Conservation (phyloP, 37 sponge, comb jelly and placozoan species). For the Chondrosia reniformis region DNA sequence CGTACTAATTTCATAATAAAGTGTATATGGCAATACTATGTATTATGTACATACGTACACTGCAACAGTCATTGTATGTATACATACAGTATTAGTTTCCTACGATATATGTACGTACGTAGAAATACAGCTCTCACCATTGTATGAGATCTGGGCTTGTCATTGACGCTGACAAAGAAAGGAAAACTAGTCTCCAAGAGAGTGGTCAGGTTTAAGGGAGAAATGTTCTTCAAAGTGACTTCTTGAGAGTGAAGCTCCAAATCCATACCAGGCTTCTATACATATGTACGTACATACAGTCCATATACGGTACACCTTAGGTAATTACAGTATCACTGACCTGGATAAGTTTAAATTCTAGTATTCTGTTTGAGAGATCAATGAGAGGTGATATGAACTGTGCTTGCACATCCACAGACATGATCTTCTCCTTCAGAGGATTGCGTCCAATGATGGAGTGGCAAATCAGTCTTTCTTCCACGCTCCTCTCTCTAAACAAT, state of each 20-base stretch:
- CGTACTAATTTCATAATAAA: not conserved
- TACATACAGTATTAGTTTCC: too few relatives aligned
- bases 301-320: too few relatives aligned
- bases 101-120: too few relatives aligned
- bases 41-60: too few relatives aligned
- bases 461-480: slow-evolving; percentile 86
- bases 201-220: slow-evolving; percentile 71
- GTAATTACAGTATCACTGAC: slow-evolving; percentile 17
- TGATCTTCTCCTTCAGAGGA: slow-evolving; percentile 89
- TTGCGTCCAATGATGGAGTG: slow-evolving; percentile 92
- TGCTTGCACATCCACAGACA: slow-evolving; percentile 76
- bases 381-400: slow-evolving; percentile 84
- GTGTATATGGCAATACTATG: not conserved
- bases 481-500: slow-evolving; percentile 42
- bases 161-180: slow-evolving; percentile 44
- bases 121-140: not conserved
- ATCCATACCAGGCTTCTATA: not conserved
- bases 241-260: slow-evolving; percentile 16
- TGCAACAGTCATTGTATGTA: too few relatives aligned
- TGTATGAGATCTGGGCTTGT: not conserved
- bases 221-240: slow-evolving; percentile 60
- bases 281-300: too few relatives aligned
- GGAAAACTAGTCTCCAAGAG: slow-evolving; percentile 56
- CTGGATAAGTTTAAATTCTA: slow-evolving; percentile 70
- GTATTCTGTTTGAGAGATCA: slow-evolving; percentile 58